A percentile compares a stretch with the other conserved stretches of the same genome.
phyloP scores from a whole-genome alignment of 2,113 vertebrate species.

The Festucalex cinctus region DNA sequence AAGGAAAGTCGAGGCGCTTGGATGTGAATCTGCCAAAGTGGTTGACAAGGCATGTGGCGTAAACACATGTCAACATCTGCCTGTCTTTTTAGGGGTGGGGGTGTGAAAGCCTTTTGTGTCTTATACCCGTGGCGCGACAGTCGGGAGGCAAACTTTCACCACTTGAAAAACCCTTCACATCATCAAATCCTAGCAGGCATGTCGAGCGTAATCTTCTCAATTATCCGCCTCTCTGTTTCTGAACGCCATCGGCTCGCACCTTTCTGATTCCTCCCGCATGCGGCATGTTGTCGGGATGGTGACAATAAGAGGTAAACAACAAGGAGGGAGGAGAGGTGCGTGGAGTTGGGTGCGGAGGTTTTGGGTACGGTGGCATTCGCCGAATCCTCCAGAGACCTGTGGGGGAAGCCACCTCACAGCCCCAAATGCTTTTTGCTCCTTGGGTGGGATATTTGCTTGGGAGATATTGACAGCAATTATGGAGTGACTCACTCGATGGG shows the following conservation, averaged over 20 bases:
- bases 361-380: slow-evolving; percentile 26
- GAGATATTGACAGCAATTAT: slow-evolving; percentile 81
- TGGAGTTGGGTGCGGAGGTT: background rate
- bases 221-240: slow-evolving; percentile 65
- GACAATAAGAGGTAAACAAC: slow-evolving; percentile 75
- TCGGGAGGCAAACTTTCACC: slow-evolving; percentile 54
- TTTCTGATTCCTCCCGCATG: slow-evolving; percentile 56
- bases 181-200: slow-evolving; percentile 65
- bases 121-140: slow-evolving; percentile 50
- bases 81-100: slow-evolving; percentile 47
- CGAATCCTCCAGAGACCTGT: slow-evolving; percentile 72
- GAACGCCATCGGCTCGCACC: slow-evolving; percentile 59
- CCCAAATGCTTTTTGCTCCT: slow-evolving; percentile 60
- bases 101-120: slow-evolving; percentile 43
- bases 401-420: slow-evolving; percentile 61
- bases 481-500: slow-evolving; percentile 60
- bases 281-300: slow-evolving; percentile 52
- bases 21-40: slow-evolving; percentile 55
- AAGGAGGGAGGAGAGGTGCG: slow-evolving; percentile 31
- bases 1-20: slow-evolving; percentile 17
- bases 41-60: slow-evolving; percentile 57
- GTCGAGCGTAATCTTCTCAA: slow-evolving; percentile 75
- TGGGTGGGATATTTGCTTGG: slow-evolving; percentile 57
- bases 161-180: slow-evolving; percentile 45
- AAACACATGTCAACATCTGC: slow-evolving; percentile 62